A percentile compares a stretch with the other conserved stretches of the same genome.
phyloP scores from a whole-genome alignment of 1,140 invertebrate species.

The Teleopsis dalmanni region DNA sequence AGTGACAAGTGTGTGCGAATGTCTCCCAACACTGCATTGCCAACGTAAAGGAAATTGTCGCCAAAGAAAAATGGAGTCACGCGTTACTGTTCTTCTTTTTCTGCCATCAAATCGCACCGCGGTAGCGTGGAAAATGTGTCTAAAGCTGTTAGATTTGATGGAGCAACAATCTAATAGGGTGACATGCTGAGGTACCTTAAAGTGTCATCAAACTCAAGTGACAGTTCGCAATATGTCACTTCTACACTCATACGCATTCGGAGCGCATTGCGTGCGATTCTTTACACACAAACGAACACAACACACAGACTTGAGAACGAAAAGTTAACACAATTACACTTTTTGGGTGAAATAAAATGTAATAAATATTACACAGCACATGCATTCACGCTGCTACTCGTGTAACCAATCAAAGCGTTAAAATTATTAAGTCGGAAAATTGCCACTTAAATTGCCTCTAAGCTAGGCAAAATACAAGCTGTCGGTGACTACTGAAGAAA shows the following conservation, averaged over 20 bases:
- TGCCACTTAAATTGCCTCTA: neutral
- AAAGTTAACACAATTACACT: neutral
- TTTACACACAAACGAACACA: neutral
- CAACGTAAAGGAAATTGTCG: neutral
- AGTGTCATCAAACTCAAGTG: slow-evolving; percentile 5
- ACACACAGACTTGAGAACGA: neutral
- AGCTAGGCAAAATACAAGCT: neutral
- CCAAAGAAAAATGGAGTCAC: neutral
- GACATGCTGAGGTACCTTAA: too few relatives aligned
- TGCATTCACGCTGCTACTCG: neutral
- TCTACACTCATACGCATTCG: neutral
- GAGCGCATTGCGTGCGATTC: neutral
- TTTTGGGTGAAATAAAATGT: neutral
- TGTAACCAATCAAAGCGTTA: too few relatives aligned
- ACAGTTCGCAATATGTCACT: slow-evolving; percentile 9
- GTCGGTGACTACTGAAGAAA: too few relatives aligned
- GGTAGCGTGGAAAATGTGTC: neutral
- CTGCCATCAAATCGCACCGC: neutral
- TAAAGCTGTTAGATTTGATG: neutral
- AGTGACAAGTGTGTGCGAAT: slow-evolving; percentile 9
- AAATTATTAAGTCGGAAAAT: slow-evolving; percentile 4
- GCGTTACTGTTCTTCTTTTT: neutral
- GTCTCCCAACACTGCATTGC: neutral
- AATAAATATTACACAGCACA: neutral
- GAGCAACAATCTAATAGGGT: too few relatives aligned